Conservation (phyloP, 2,797 vertebrate genomes). For the Takifugu ocellatus region DNA sequence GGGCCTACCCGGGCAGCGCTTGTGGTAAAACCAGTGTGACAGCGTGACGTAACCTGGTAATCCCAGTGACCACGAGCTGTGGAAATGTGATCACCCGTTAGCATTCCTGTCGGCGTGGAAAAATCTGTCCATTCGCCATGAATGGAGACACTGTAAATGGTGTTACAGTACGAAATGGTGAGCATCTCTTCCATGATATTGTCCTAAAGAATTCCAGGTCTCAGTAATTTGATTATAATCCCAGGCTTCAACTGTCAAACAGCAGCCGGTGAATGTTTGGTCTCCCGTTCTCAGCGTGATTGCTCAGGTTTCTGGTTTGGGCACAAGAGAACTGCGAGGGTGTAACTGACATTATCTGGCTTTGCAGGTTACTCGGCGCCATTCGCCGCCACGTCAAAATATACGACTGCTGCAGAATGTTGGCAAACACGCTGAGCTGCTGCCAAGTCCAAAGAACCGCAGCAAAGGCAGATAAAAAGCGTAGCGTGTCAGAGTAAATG, state of each 20-base stretch:
- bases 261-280: not conserved
- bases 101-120: not conserved
- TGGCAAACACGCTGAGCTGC: slow-evolving; percentile 10
- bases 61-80: not conserved
- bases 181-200: too few species aligned
- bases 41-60: slow-evolving; percentile 7
- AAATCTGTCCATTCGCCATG: not conserved
- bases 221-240: too few species aligned
- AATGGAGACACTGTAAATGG: not conserved
- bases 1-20: too few species aligned
- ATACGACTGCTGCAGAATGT: slow-evolving; percentile 8
- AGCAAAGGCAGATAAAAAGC: not conserved
- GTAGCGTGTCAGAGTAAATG: not conserved
- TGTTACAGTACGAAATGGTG: too few species aligned
- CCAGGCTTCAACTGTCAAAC: not conserved
- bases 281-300: slow-evolving; percentile 1
- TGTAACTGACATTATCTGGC: slow-evolving; percentile 15
- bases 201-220: too few species aligned
- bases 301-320: slow-evolving; percentile 4
- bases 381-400: slow-evolving; percentile 2
- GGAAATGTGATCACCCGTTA: slow-evolving; percentile 9
- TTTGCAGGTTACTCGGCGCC: not conserved
- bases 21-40: too few species aligned
- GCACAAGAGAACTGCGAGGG: slow-evolving; percentile 11
- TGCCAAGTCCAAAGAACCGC: slow-evolving; percentile 2